Evolutionary conservation across 2,888 invertebrate species (phyloP).

Genomic region (Synanthedon andrenaeformis): DNA sequence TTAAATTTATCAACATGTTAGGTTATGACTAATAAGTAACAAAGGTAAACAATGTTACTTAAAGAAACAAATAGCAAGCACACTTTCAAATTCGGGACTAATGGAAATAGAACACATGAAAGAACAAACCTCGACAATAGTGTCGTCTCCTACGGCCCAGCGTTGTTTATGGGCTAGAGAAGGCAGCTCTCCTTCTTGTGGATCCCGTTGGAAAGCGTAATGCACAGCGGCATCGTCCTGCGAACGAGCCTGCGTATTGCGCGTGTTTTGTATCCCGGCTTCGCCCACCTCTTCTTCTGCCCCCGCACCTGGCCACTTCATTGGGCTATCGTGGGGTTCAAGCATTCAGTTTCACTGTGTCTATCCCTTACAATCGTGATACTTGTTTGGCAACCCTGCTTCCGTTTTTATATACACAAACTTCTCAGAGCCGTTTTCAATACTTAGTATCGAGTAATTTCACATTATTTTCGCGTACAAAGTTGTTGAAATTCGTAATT

Average conservation of each 20-base stretch:
- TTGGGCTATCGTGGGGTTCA: slow-evolving; percentile 73
- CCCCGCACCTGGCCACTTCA: slow-evolving; percentile 83
- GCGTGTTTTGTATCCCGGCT: slow-evolving; percentile 70
- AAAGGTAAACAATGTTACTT: no score
- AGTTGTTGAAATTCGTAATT: slow-evolving; percentile 6
- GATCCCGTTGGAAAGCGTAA: slow-evolving; percentile 89
- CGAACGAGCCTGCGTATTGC: slow-evolving; percentile 76
- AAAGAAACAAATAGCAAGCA: no score
- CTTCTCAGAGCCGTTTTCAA: not conserved
- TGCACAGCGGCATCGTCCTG: slow-evolving; percentile 94
- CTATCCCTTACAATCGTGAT: slow-evolving; percentile 42
- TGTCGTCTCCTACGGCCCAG: slow-evolving; percentile 92
- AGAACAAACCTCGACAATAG: slow-evolving; percentile 79
- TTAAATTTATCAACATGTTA: no score
- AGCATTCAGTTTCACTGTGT: slow-evolving; percentile 67
- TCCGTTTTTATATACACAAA: slow-evolving; percentile 17
- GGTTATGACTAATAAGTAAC: no score
- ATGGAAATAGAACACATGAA: no score
- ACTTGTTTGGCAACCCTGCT: slow-evolving; percentile 29
- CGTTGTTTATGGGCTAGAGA: slow-evolving; percentile 81
- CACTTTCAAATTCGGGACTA: no score
- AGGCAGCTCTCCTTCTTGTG: slow-evolving; percentile 84
- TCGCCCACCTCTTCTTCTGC: slow-evolving; percentile 74
- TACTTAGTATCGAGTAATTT: slow-evolving; percentile 20
- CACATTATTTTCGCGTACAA: slow-evolving; percentile 31